Evolutionary conservation across 2,888 invertebrate genomes (phyloP).

Genomic region (Sussaba pulchella): DNA sequence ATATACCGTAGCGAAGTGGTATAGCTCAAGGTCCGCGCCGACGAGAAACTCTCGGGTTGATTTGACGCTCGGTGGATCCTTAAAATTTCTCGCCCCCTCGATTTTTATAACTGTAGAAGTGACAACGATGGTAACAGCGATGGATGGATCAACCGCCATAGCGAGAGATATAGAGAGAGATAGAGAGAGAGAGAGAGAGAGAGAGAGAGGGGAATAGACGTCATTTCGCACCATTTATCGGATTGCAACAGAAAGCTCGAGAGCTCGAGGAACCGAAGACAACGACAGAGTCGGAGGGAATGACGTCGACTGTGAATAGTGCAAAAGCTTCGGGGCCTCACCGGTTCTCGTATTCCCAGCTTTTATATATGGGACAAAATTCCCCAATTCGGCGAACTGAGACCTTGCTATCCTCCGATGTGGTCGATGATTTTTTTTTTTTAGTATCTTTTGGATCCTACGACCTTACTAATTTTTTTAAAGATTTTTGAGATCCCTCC

Average conservation of each 20-base stretch:
- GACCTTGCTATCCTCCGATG: no score
- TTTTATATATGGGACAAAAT: no score
- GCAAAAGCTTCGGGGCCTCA: slow-evolving; percentile 10
- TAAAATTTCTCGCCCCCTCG: slow-evolving; percentile 25
- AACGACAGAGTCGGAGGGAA: slow-evolving; percentile 28
- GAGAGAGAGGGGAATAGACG: slow-evolving; percentile 9
- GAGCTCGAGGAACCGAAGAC: slow-evolving; percentile 26
- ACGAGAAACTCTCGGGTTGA: neutral
- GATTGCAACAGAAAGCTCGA: slow-evolving; percentile 37
- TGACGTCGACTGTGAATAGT: slow-evolving; percentile 17
- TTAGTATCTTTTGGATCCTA: no score
- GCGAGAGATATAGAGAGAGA: neutral
- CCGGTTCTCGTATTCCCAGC: neutral
- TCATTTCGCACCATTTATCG: slow-evolving; percentile 50
- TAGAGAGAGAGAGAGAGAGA: neutral
- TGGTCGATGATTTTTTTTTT: no score
- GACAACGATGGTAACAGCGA: neutral
- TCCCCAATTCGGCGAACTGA: no score
- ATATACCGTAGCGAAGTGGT: slow-evolving; percentile 9
- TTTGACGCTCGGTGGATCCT: slow-evolving; percentile 24
- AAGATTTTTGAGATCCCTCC: no score
- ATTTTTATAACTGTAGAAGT: slow-evolving; percentile 23
- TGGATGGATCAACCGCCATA: neutral
- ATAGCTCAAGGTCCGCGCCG: slow-evolving; percentile 41
- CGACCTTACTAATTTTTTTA: no score